Evolutionary conservation across 2,888 invertebrate genomes (phyloP), one percentile per base, ranked within the genome.

Genomic region (Drosophila siamana): DNA sequence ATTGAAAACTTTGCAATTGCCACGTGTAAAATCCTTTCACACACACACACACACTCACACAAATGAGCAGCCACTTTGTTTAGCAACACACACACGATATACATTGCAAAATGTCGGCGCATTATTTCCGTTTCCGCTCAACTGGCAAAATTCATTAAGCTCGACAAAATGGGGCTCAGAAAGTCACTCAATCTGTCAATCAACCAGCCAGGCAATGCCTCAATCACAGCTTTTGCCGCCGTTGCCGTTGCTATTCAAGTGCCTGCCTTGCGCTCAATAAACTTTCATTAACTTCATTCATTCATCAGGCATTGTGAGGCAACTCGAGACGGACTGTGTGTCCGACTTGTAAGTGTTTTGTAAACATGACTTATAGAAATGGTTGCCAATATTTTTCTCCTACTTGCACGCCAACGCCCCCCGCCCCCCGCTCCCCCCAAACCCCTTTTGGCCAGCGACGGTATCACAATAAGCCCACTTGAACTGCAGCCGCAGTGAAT

Each of bases 61-160:
- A 33, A 0, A 5, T 33, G 33, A 15, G 13, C 28, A 46, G 2
- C 38, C 13, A 13, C 15, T 46, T 46, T 46, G 46, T 46, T 46
- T 28, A 28, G 19, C 19, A 38, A 19, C 30, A 54, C 26, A 33
- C 47, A 61, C 43, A 41, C 8, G 7, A 44, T n/a, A n/a, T 24
- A 72, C 69, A 69, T 69, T 69, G 71, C 61, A 70, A 68, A 78
- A 78, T 69, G 71, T 80, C 74, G 78, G 82, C 78, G 63, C 70
- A 65, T 74, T 85, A 74, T 85, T 74, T 80, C 82, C 87, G 74
- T 89, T 86, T 86, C 89, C 86, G 88, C 86, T 78, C 72, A 87
- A 76, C 89, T 86, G 89, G 68, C 73, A 82, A 87, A 86, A 87
- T 87, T 86, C 89, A 86, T 86, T 86, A 89, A 75, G 74, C 69